Conservation (phyloP, 2,113 vertebrate species). For the Protobothrops flavoviridis region DNA sequence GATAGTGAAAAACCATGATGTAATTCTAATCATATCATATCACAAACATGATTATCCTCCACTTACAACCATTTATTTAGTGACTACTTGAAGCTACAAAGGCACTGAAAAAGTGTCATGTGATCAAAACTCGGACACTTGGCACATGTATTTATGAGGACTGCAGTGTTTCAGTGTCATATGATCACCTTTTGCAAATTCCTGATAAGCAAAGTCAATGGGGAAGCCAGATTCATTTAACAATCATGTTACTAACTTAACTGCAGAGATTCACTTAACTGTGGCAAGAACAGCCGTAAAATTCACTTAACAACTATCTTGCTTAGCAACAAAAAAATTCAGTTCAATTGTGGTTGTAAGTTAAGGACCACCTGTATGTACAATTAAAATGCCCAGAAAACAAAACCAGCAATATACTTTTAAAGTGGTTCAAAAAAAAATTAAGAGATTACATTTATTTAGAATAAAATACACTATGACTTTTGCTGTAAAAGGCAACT, state of each 20-base stretch:
- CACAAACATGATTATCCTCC: background rate
- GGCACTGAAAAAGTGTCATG: background rate
- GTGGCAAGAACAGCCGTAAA: background rate
- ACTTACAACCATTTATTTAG: background rate
- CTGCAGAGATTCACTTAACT: background rate
- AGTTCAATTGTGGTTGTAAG: background rate
- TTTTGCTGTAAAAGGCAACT: background rate
- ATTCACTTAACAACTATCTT: background rate
- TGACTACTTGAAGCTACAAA: background rate
- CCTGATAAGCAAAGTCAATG: background rate
- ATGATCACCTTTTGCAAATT: background rate
- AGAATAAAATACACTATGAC: background rate
- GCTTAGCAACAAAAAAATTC: background rate
- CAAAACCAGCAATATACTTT: slow-evolving; percentile 55
- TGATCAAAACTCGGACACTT: background rate
- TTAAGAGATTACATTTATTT: slow-evolving; percentile 70
- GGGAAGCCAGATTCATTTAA: background rate
- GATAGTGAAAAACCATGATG: background rate
- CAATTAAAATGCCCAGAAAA: slow-evolving; percentile 52
- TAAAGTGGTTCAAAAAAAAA: slow-evolving; percentile 69
- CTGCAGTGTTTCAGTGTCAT: background rate
- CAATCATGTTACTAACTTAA: background rate
- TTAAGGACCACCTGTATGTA: background rate
- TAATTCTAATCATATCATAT: background rate
- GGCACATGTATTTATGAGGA: background rate